Evolutionary conservation across 2,797 vertebrate species (phyloP).

Genomic region (Phrynocephalus forsythii): DNA sequence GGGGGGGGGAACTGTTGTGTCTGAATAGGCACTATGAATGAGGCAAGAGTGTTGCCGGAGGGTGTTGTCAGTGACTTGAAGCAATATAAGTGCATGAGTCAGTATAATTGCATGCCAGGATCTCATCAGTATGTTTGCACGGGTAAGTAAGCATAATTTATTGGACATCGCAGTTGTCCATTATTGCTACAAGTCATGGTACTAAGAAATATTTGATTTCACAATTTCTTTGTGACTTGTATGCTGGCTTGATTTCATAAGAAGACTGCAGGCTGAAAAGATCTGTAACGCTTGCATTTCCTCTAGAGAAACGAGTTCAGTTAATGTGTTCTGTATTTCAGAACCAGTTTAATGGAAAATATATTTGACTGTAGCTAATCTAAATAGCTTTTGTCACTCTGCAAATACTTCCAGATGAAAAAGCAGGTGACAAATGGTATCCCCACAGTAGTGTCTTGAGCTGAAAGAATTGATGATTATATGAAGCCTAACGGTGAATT

Average conservation of each 20-base stretch:
- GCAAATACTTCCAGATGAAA: not conserved
- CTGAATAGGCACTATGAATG: not conserved
- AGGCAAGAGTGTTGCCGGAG: slow-evolving; percentile 33
- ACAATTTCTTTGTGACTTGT: slow-evolving; percentile 27
- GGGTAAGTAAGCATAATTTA: slow-evolving; percentile 5
- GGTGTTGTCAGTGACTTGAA: not conserved
- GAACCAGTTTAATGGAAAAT: not conserved
- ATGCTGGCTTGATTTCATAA: slow-evolving; percentile 33
- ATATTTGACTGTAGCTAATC: not conserved
- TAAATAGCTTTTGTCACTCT: not conserved
- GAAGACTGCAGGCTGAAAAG: not conserved
- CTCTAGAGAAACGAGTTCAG: not conserved
- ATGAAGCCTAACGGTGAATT: not conserved
- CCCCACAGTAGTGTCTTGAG: not conserved
- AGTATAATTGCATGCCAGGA: slow-evolving; percentile 4
- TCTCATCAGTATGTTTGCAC: slow-evolving; percentile 3
- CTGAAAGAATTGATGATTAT: not conserved
- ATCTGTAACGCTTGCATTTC: slow-evolving; percentile 13
- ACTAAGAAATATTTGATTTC: slow-evolving; percentile 28
- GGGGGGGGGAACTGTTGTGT: not conserved
- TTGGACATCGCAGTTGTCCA: not conserved
- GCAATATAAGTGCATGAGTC: not conserved
- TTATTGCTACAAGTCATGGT: slow-evolving; percentile 1
- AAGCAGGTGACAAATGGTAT: not conserved
- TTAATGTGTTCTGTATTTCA: not conserved